Conservation (phyloP, 2,888 invertebrate genomes). For the Drosophila paramelanica region DNA sequence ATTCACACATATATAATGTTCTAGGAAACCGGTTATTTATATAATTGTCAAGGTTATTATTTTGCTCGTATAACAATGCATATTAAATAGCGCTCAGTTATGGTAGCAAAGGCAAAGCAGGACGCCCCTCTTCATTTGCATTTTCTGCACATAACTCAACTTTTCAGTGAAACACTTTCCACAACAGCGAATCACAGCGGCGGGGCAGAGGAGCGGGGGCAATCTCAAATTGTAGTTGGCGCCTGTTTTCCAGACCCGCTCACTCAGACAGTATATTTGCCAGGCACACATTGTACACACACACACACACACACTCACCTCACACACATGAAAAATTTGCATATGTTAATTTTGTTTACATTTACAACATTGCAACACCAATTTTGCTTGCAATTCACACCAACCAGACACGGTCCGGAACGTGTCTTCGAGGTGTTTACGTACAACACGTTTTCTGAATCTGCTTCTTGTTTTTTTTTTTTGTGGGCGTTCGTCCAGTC, state of each 20-base stretch:
- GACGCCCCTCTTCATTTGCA: slow-evolving; percentile 52
- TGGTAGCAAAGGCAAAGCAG: slow-evolving; percentile 7
- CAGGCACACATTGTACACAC: slow-evolving; percentile 17
- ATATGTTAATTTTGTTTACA: slow-evolving; percentile 80
- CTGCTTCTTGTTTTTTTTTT: slow-evolving; percentile 4
- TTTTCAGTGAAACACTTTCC: slow-evolving; percentile 32
- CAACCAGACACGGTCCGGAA: slow-evolving; percentile 29
- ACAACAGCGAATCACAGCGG: slow-evolving; percentile 6
- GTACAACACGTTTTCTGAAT: slow-evolving; percentile 60
- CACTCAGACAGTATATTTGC: slow-evolving; percentile 54
- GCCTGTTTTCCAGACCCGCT: slow-evolving; percentile 2
- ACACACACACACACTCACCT: slow-evolving; percentile 29
- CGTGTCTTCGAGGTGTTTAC: slow-evolving; percentile 51
- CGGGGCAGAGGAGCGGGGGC: background rate
- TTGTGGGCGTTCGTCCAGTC: slow-evolving; percentile 14
- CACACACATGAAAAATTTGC: slow-evolving; percentile 63
- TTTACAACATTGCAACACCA: slow-evolving; percentile 75
- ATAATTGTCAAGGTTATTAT: slow-evolving; percentile 60
- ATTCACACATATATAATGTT: background rate
- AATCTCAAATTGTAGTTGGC: background rate
- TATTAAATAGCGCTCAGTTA: slow-evolving; percentile 53
- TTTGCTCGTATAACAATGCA: slow-evolving; percentile 54
- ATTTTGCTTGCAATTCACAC: slow-evolving; percentile 66
- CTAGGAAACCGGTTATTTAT: slow-evolving; percentile 41
- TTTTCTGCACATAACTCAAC: slow-evolving; percentile 62